phyloP scores from a whole-genome alignment of 1,140 invertebrate species.

The Caenorhabditis brenneri region DNA sequence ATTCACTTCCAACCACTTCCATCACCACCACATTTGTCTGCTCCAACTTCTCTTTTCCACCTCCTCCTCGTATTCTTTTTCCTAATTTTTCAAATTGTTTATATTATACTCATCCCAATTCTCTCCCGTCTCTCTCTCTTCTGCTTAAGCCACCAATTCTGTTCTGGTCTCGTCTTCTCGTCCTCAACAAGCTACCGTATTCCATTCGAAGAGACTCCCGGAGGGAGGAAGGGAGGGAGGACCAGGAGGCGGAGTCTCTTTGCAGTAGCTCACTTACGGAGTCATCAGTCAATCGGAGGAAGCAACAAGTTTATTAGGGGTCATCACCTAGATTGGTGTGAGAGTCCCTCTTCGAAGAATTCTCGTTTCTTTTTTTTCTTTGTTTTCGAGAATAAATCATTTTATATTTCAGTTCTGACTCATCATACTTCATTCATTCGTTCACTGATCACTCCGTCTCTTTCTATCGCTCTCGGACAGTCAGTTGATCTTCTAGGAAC shows the following conservation, averaged over 20 bases:
- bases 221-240: background rate
- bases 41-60: background rate
- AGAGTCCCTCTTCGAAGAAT: background rate
- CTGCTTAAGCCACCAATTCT: background rate
- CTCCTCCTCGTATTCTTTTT: background rate
- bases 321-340: background rate
- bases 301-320: background rate
- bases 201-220: background rate
- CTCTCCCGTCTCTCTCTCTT: background rate
- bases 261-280: background rate
- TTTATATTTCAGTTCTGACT: no score
- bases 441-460: no score
- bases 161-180: background rate
- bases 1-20: background rate
- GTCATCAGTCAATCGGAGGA: background rate
- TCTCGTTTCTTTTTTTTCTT: no score
- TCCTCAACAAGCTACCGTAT: background rate
- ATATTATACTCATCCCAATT: constrained; percentile 23
- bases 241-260: background rate
- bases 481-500: no score
- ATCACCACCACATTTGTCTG: no score
- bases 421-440: no score
- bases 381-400: no score
- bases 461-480: no score
- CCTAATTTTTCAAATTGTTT: constrained; percentile 31